Evolutionary conservation across 2,113 vertebrate genomes (phyloP), one percentile per base, ranked within the genome.

Genomic region (Paratilapia polleni): DNA sequence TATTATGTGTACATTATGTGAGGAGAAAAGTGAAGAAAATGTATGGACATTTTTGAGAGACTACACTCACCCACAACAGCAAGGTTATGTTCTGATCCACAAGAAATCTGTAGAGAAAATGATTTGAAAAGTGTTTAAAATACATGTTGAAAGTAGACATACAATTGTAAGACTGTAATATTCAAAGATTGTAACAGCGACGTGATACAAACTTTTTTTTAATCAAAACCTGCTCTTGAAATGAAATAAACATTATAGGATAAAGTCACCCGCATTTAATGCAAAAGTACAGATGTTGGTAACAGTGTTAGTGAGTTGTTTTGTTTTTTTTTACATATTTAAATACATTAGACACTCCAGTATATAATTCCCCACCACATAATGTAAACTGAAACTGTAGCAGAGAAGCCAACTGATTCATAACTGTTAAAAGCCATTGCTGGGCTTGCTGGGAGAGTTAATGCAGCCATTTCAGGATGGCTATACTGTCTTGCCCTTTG

Each of bases 11-110:
- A 15, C 56, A 22, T 19, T 34, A 62, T 8, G 38, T 41, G 31
- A 34, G 2, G 56, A 34, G 9, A 76, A 56, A 56, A 20, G 19
- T 31, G 2, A 57, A 83, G n/a, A 59, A 17, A 81, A 22, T 66
- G 7, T 19, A 41, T 43, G 26, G 19, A 47, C 12, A 17, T 43
- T 41, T 66, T 20, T 73, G 3, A 59, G 41, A 59, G 8, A 66
- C 77, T 43, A 81, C 79, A 97, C 97, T 97, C 90, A 99, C 98
- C 97, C 85, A 97, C 94, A 92, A 97, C 87, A 73, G 98, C 97
- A 82, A 98, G 96, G 94, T 97, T 99, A 92, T 99, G 98, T 92
- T 99, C 97, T n/a, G 98, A 98, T 90, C 98, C 98, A 94, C 98
- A 99, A 1, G 96, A 94, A 0, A 99, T 93, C 98, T 99, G 95